Evolutionary conservation across 2,113 vertebrate genomes (phyloP), one percentile per base, ranked within the genome.

Genomic region (Mesoclemmys tuberculata): DNA sequence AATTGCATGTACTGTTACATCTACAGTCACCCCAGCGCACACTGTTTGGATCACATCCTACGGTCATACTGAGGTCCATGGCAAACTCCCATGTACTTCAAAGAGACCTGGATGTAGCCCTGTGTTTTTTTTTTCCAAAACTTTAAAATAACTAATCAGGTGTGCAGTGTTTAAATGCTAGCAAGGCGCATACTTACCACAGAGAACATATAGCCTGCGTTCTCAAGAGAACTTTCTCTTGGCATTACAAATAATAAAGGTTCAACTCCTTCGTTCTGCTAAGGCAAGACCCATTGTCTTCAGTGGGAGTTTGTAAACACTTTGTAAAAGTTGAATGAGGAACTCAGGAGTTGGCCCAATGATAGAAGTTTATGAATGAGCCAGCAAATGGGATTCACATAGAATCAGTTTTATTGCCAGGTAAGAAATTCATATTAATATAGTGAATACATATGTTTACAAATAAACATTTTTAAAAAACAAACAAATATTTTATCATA

Each of bases 341-440:
- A 71, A 61, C 19, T 85, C 13, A 85, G 5, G 90, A 86, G 29
- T 21, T 88, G 82, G 13, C 78, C 31, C n/a, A 56, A 4, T 48
- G 2, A 31, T 86, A 49, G 35, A 79, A 79, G 7, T 61, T 92
- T 24, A 96, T 68, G n/a, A 96, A 98, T 55, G 13, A 96, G 64
- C 13, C 87, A 93, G 86, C 85, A 85, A 74, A 68, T 90, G 78
- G 56, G 93, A 93, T 94, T 98, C 98, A 98, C 98, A 98, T 98
- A 98, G 98, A 98, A 98, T 98, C 98, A 97, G 97, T 99, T 99
- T 99, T 99, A 99, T 99, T 99, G 99, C 99, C 99, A 99, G 98
- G 99, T 99, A 99, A 99, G 99, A 99, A 99, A 99, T 99, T 99
- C 97, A 98, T 99, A 99, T 99, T 99, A 99, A 99, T 99, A 99